Evolutionary conservation across 2,113 vertebrate species (phyloP), one percentile per base, ranked within the genome.

Genomic region (Polyodon spathula): DNA sequence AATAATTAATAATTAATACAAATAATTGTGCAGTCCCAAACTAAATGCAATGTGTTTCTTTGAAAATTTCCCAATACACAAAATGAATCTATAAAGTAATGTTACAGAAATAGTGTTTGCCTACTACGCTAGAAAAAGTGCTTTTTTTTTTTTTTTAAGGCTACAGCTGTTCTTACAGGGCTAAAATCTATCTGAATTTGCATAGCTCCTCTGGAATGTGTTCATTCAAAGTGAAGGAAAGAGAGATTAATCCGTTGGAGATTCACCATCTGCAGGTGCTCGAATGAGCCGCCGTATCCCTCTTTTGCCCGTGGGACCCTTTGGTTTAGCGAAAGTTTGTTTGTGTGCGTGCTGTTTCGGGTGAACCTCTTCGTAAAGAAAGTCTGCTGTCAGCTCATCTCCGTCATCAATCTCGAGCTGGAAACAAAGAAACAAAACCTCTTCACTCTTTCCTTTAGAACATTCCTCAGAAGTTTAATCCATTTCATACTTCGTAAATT

Each of bases 321-420:
- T 95, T 14, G 96, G 96, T 69, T 97, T 98, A 67, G 93, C 88
- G 75, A 99, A 99, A 41, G 86, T 91, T 68, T 94, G 94, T 66
- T 93, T 96, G 78, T 97, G 93, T 38, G 91, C 94, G 0, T 97
- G 93, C 71, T 97, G 94, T 78, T 95, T 98, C 39, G 96, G 96
- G 69, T 99, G 96, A 52, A 98, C 92, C 81, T 97, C 96, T 42
- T 95, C 93, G 39, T 99, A 99, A 66, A 99, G 78, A 68, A 93
- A 97, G 38, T 98, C 96, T 27, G 84, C 69, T 40, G 93, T 99
- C 80, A 99, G 62, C 10, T 97, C 96, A 6, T 96, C 92, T 4
- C 96, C 95, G 1, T 92, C 81, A 62, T 96, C 94, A n/a, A 99
- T 98, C 85, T 97, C 95, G 64, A 98, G 71, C 95, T 98, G 75